These are phyloP conservation scores for Coptodon rendalli DNA, from an alignment of 2,113 vertebrate species.

Conservation along the genomic window DNA sequence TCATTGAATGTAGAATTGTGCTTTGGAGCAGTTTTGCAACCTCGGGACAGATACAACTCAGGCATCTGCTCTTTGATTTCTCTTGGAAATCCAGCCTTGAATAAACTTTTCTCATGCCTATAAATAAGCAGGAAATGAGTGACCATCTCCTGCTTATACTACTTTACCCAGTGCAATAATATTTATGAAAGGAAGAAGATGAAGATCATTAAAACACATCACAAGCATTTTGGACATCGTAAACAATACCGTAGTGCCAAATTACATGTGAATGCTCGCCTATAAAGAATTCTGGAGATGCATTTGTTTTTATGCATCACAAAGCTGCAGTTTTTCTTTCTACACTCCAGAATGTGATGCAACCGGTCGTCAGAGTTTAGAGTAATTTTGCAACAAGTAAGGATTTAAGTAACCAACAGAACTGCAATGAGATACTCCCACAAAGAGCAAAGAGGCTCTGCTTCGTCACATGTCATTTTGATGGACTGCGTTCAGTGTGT, in stretches of 20 bases:
- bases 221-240: neutral
- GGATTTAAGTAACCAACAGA: neutral
- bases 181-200: neutral
- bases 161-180: neutral
- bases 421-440: neutral
- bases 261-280: accelerated
- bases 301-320: neutral
- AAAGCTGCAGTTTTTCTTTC: neutral
- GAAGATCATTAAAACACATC: neutral
- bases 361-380: neutral
- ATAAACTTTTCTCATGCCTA: neutral
- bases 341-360: neutral
- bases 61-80: neutral
- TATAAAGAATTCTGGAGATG: neutral
- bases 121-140: neutral
- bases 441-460: neutral
- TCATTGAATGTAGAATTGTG: neutral
- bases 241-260: neutral
- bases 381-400: neutral
- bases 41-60: neutral
- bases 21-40: neutral
- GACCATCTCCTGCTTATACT: neutral
- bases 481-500: neutral
- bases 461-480: neutral
- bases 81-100: neutral